Percentiles rank a stretch among this genome's conserved stretches.
Evolutionary conservation across 2,888 invertebrate genomes (phyloP).

Genomic region (Aphodius sticticus): DNA sequence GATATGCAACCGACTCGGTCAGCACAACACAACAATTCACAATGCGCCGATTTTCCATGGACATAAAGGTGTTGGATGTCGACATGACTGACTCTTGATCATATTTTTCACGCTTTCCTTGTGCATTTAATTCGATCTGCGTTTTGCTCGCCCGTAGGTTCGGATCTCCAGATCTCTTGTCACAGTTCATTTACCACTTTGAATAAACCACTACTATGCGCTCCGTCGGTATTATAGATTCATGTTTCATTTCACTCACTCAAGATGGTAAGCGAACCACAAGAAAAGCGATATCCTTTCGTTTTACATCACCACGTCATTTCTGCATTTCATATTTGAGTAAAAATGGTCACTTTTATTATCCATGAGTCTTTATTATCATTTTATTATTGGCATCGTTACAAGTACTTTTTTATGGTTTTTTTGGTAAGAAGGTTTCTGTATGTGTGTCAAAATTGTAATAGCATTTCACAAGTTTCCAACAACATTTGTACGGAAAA

Average conservation of each 20-base stretch:
- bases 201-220: neutral
- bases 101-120: constrained; percentile 4
- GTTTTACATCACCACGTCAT: neutral
- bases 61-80: neutral
- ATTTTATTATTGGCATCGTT: too few relatives aligned
- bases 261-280: neutral
- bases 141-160: constrained; percentile 5
- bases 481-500: too few relatives aligned
- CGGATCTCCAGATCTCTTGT: neutral
- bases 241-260: neutral
- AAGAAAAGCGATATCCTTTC: neutral
- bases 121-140: constrained; percentile 4
- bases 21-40: neutral
- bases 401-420: too few relatives aligned
- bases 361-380: too few relatives aligned
- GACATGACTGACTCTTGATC: neutral
- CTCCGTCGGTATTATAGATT: neutral
- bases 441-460: too few relatives aligned
- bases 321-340: too few relatives aligned
- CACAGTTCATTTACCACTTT: constrained; percentile 7
- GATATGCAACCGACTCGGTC: neutral
- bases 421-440: too few relatives aligned
- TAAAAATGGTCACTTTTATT: too few relatives aligned
- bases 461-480: too few relatives aligned
- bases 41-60: neutral